phyloP scores from a whole-genome alignment of 2,888 invertebrate genomes.

The Erebia epiphron region DNA sequence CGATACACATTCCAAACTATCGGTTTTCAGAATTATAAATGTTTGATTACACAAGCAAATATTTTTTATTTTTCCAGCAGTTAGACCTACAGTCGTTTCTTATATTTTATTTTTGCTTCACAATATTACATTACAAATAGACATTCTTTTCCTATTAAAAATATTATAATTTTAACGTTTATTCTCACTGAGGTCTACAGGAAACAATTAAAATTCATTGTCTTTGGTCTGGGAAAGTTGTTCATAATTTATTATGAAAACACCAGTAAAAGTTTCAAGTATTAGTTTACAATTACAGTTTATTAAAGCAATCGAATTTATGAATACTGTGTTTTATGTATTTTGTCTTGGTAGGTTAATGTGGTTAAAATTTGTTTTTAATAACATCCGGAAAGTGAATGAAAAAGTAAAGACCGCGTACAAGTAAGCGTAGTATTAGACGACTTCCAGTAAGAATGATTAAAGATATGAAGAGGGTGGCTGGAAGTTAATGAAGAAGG shows the following conservation, averaged over 20 bases:
- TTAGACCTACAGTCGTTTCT: not conserved
- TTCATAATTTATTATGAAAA: conserved; percentile 28
- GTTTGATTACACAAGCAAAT: not conserved
- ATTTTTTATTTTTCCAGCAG: not conserved
- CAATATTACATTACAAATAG: not conserved
- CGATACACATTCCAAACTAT: not conserved
- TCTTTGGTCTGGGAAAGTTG: conserved; percentile 22
- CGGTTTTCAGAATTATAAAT: not conserved
- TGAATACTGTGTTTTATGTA: too few relatives aligned
- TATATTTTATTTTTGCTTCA: not conserved
- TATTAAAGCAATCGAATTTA: not conserved
- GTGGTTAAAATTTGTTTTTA: too few relatives aligned
- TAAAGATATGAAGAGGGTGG: too few relatives aligned
- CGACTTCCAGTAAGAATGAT: too few relatives aligned
- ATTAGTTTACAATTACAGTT: not conserved
- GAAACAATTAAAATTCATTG: conserved; percentile 23
- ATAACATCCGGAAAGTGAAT: too few relatives aligned
- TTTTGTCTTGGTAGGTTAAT: too few relatives aligned
- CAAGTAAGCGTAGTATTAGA: too few relatives aligned
- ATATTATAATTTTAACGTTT: conserved; percentile 1
- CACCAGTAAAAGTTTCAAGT: conserved; percentile 9
- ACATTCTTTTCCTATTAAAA: not conserved
- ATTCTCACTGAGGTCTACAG: conserved; percentile 9
- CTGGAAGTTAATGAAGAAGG: too few relatives aligned
- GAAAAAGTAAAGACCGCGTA: too few relatives aligned